Base-by-base conservation (phyloP, 2,888 invertebrate genomes). In the Nemoura dubitans region DNA sequence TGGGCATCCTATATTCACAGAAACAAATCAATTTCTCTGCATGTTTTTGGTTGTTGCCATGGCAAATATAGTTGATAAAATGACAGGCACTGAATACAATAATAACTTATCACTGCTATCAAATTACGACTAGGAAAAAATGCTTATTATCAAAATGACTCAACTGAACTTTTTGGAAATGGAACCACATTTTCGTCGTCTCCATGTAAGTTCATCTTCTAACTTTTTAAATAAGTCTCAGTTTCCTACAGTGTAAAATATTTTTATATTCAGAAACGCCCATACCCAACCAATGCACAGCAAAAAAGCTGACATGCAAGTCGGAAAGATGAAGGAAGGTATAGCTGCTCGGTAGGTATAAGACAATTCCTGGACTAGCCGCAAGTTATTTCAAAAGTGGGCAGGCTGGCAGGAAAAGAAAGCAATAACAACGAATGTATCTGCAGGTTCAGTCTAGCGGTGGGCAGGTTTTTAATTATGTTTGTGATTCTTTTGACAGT, bases 401-500 rank as follows among this genome's bases (percentile, higher is more conserved):
- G 59, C 59, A 59, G 59, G 59, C 14, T 3, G 59, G 59, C 59
- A 59, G 59, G 59, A 59, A 21, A 59, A 59, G 59, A 59, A 10
- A 59, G 21, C 16, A 59, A 59, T 21, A 59, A 59, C 59, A 59
- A 59, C 59, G 59, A 59, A 59, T 59, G 16, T 59, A 59, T 3
- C 14, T 21, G 59, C 36, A 3, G 36, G 36, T 36, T 21, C 59
- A 7, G 81, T 0, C 7, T 16, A 30, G 16, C 14, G 81, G 78
- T 28, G 81, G 81, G 28, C 81, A 81, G 81, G 81, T 81, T 81
- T 81, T 81, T 81, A 81, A 81, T 81, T 81, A 81, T 28, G 30
- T 29, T 10, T 29, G 81, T 81, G 81, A 81, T 81, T 81, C 81
- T 30, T 81, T 81, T 81, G 81, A 81, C 81, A 81, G 78, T 78